Evolutionary conservation across 1,140 invertebrate species (phyloP).

Genomic region (Sitophilus oryzae): DNA sequence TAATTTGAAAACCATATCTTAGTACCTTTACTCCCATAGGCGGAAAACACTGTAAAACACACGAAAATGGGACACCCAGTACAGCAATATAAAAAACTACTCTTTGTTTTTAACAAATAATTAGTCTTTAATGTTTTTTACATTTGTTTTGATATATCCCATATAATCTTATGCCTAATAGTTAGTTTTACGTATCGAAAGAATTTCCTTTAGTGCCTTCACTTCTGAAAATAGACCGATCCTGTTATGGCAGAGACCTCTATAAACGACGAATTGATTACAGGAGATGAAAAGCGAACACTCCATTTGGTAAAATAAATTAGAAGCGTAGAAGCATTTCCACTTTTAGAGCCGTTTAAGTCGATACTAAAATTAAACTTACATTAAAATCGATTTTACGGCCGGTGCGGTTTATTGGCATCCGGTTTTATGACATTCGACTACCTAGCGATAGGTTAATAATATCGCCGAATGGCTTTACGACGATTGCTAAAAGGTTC

Average conservation of each 20-base stretch:
- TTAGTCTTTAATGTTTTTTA: no score
- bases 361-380: not conserved
- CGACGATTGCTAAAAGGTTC: not conserved
- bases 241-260: constrained; percentile 1
- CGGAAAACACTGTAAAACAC: no score
- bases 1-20: no score
- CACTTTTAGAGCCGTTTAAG: not conserved
- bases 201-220: no score
- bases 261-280: not conserved
- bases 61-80: no score
- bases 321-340: not conserved
- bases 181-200: constrained; percentile 6
- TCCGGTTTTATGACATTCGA: not conserved
- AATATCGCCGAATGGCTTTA: not conserved
- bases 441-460: not conserved
- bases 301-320: not conserved
- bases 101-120: no score
- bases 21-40: no score
- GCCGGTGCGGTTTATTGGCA: not conserved
- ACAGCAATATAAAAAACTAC: no score
- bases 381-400: not conserved
- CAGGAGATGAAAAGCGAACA: not conserved
- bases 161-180: no score
- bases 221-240: constrained; percentile 3
- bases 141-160: no score